Evolutionary conservation across 1,140 invertebrate genomes (phyloP).

Genomic region (Drosophila rufa): DNA sequence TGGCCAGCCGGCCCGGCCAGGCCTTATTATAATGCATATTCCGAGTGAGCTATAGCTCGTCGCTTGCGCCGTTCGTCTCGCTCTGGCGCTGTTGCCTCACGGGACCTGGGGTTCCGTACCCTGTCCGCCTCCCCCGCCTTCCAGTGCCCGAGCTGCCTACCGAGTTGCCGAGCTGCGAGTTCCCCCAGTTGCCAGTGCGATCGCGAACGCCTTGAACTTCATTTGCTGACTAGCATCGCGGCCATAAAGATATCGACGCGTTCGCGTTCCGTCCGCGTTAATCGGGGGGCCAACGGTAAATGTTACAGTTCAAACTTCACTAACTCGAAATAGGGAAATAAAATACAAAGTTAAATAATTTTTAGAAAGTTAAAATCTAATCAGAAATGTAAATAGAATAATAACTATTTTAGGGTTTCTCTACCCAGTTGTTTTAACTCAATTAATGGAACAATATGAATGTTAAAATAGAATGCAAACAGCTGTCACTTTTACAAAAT

Average conservation of each 20-base stretch:
- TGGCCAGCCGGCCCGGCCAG: slow-evolving; percentile 22
- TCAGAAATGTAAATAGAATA: neutral
- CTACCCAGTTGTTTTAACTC: neutral
- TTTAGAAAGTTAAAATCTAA: neutral
- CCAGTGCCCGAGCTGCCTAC: slow-evolving; percentile 27
- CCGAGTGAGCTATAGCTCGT: slow-evolving; percentile 36
- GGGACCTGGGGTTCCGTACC: slow-evolving; percentile 40
- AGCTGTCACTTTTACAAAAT: slow-evolving; percentile 8
- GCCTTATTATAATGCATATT: slow-evolving; percentile 60
- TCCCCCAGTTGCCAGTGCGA: slow-evolving; percentile 48
- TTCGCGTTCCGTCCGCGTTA: slow-evolving; percentile 32
- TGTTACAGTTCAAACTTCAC: slow-evolving; percentile 32
- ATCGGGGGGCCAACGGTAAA: slow-evolving; percentile 45
- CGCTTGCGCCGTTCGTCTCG: slow-evolving; percentile 33
- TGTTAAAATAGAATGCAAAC: slow-evolving; percentile 5
- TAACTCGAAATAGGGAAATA: neutral
- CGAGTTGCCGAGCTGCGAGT: slow-evolving; percentile 19
- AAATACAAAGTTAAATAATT: neutral
- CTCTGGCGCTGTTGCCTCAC: slow-evolving; percentile 36
- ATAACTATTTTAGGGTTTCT: neutral
- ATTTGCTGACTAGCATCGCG: slow-evolving; percentile 72
- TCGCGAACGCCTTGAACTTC: slow-evolving; percentile 75
- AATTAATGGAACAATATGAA: neutral
- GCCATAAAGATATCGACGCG: slow-evolving; percentile 71
- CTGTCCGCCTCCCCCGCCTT: slow-evolving; percentile 5